Conservation (phyloP, 2,888 invertebrate species). For the Lomographa bimaculata region DNA sequence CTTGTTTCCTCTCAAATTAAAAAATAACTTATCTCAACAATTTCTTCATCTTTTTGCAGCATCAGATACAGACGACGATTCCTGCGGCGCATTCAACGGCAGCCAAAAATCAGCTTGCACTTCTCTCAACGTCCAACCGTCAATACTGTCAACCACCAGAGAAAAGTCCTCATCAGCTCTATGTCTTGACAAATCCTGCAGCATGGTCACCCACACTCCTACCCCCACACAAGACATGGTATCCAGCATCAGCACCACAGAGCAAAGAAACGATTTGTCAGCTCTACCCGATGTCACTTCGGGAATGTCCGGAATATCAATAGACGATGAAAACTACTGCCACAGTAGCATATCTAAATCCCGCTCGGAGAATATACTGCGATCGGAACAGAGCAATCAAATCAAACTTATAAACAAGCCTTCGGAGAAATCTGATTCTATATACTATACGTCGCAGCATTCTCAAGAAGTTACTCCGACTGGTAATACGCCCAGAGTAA, state of each 20-base stretch:
- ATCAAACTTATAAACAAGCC: conserved; percentile 54
- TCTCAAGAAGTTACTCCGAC: conserved; percentile 76
- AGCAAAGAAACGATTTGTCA: conserved; percentile 73
- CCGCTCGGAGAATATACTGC: conserved; percentile 73
- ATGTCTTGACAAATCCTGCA: conserved; percentile 76
- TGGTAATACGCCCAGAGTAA: conserved; percentile 59
- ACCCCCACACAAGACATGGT: conserved; percentile 82
- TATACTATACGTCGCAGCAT: conserved; percentile 77
- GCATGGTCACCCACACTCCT: conserved; percentile 75
- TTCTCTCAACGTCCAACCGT: conserved; percentile 73
- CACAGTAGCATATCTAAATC: conserved; percentile 78
- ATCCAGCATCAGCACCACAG: conserved; percentile 77
- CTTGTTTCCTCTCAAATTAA: too few species aligned
- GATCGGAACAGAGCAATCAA: conserved; percentile 68
- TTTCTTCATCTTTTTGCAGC: conserved; percentile 42
- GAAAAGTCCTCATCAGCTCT: conserved; percentile 77
- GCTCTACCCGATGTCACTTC: conserved; percentile 74
- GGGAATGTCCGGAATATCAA: conserved; percentile 78
- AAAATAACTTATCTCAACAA: too few species aligned
- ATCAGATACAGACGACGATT: conserved; percentile 78
- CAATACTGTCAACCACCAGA: conserved; percentile 64
- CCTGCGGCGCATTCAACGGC: conserved; percentile 74
- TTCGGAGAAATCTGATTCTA: conserved; percentile 72
- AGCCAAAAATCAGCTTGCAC: conserved; percentile 77
- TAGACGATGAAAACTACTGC: conserved; percentile 75